Conservation (phyloP, 2,113 vertebrate genomes). For the Lepus timidus region DNA sequence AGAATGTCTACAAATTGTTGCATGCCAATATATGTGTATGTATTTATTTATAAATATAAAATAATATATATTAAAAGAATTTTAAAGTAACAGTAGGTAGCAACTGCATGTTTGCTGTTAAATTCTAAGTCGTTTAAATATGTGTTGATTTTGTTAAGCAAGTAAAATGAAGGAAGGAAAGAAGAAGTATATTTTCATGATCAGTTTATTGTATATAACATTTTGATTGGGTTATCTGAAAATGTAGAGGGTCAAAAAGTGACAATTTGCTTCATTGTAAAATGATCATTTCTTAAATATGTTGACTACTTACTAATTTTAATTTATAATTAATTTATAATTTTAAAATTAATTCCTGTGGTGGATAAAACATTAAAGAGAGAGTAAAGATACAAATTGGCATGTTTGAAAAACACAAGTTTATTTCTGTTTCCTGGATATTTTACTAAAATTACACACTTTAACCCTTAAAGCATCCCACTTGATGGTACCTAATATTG, state of each 20-base stretch:
- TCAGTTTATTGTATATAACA: neutral
- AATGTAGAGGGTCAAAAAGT: neutral
- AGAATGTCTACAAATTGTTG: too few relatives aligned
- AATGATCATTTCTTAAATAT: neutral
- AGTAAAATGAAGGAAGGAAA: too few relatives aligned
- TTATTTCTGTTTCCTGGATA: neutral
- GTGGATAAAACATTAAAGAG: neutral
- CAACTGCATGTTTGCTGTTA: too few relatives aligned
- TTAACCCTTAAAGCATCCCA: neutral
- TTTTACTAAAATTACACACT: neutral
- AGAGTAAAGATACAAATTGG: neutral
- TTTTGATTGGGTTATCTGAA: neutral
- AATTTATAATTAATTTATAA: too few relatives aligned
- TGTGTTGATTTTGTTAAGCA: too few relatives aligned
- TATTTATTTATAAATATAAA: too few relatives aligned
- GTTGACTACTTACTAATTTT: neutral
- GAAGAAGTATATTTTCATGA: too few relatives aligned
- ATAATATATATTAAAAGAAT: too few relatives aligned
- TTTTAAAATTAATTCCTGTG: neutral
- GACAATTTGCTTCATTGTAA: neutral
- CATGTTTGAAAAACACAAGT: too few relatives aligned
- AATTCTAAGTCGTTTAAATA: too few relatives aligned
- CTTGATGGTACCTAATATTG: neutral
- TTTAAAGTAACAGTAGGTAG: too few relatives aligned
- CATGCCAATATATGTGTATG: too few relatives aligned